Evolutionary conservation across 1,140 invertebrate genomes (phyloP).

Genomic region (Drosophila serrata): DNA sequence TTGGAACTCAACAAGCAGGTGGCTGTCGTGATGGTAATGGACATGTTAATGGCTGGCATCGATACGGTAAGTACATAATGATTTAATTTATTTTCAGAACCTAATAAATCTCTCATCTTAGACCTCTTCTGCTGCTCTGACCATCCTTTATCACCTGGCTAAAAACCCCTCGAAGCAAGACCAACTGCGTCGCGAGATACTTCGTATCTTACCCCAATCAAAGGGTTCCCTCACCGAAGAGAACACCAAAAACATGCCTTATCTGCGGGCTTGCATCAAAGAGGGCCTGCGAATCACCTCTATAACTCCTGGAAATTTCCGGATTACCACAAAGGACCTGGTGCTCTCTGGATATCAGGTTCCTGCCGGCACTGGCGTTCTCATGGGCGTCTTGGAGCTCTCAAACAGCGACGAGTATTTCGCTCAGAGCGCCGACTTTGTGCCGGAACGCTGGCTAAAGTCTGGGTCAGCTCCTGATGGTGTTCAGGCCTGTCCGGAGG

Average conservation of each 20-base stretch:
- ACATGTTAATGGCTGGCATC: slow-evolving; percentile 91
- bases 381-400: slow-evolving; percentile 64
- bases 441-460: slow-evolving; percentile 91
- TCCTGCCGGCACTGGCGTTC: slow-evolving; percentile 89
- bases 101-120: background rate
- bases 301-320: slow-evolving; percentile 93
- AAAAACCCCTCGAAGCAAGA: slow-evolving; percentile 86
- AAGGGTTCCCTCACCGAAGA: slow-evolving; percentile 77
- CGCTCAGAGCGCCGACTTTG: slow-evolving; percentile 88
- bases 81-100: too few species aligned
- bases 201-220: slow-evolving; percentile 60
- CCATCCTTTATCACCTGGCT: slow-evolving; percentile 81
- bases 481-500: slow-evolving; percentile 78
- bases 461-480: background rate
- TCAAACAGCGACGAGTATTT: slow-evolving; percentile 87
- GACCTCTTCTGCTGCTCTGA: slow-evolving; percentile 68
- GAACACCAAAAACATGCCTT: slow-evolving; percentile 85
- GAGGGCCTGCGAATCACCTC: slow-evolving; percentile 92
- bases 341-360: slow-evolving; percentile 92
- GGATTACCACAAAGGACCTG: slow-evolving; percentile 91
- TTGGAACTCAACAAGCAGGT: slow-evolving; percentile 87
- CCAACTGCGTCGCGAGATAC: slow-evolving; percentile 86
- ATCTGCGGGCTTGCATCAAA: slow-evolving; percentile 87
- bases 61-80: slow-evolving; percentile 87
- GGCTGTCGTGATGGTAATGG: slow-evolving; percentile 89